Percentiles rank a stretch among this genome's conserved stretches.
phyloP scores from a whole-genome alignment of 1,140 invertebrate species.

The Drosophila carrolli region DNA sequence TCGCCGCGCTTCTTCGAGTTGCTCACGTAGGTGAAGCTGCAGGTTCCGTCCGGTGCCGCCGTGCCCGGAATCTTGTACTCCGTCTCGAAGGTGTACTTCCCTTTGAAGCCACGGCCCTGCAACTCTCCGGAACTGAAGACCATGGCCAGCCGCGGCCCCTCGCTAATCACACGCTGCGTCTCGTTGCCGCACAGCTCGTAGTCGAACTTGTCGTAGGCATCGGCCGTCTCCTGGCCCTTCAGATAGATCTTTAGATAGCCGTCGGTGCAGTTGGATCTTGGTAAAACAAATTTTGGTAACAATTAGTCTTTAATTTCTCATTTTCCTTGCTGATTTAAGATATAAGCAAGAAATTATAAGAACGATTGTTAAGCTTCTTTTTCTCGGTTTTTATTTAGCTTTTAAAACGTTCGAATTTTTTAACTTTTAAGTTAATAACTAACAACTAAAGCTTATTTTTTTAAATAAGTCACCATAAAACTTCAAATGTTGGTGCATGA shows the following conservation, averaged over 20 bases:
- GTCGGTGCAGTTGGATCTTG: slow-evolving; percentile 91
- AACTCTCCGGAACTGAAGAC: slow-evolving; percentile 96
- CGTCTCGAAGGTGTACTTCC: slow-evolving; percentile 86
- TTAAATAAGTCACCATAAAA: too few relatives aligned
- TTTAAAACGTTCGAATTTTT: too few relatives aligned
- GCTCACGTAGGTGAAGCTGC: slow-evolving; percentile 96
- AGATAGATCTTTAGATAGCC: slow-evolving; percentile 96
- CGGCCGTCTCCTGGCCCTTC: slow-evolving; percentile 96
- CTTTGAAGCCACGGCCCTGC: slow-evolving; percentile 96
- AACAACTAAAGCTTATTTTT: too few relatives aligned
- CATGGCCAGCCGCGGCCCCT: slow-evolving; percentile 96
- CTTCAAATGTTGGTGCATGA: too few relatives aligned
- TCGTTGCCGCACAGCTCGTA: slow-evolving; percentile 94
- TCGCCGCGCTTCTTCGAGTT: slow-evolving; percentile 93
- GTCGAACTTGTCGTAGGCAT: slow-evolving; percentile 96
- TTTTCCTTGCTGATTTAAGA: too few relatives aligned
- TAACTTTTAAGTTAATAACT: too few relatives aligned
- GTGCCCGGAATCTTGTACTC: slow-evolving; percentile 98
- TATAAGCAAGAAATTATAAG: too few relatives aligned
- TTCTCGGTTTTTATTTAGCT: too few relatives aligned
- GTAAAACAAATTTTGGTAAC: background rate
- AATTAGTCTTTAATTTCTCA: background rate
- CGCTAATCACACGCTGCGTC: slow-evolving; percentile 90
- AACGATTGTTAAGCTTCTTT: too few relatives aligned
- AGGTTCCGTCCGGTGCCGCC: slow-evolving; percentile 94